Conservation (phyloP, 2,113 vertebrate genomes). For the Rhinichthys klamathensis region DNA sequence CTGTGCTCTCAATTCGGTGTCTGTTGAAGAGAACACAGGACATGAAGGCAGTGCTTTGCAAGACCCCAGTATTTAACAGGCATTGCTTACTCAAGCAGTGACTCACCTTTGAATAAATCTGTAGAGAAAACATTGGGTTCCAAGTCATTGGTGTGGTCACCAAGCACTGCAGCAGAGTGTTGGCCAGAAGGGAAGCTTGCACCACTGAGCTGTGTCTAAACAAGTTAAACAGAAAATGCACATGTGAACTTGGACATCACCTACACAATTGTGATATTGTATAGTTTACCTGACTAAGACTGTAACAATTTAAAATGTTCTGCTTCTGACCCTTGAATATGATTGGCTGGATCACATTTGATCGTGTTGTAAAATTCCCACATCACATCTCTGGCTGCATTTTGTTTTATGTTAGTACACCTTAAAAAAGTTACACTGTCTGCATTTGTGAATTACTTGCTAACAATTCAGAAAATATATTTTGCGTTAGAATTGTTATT, state of each 20-base stretch:
- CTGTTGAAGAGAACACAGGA: conserved; percentile 22
- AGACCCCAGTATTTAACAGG: background rate
- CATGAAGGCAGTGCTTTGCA: conserved; percentile 3
- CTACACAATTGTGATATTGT: conserved; percentile 5
- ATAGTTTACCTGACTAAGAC: background rate
- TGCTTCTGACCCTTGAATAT: no score
- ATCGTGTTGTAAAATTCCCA: no score
- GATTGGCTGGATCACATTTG: no score
- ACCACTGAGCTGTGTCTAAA: background rate
- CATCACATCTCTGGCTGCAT: no score
- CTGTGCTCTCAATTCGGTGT: background rate
- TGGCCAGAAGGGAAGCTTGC: background rate
- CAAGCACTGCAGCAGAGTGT: background rate
- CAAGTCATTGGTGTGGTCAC: background rate
- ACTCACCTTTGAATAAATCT: background rate
- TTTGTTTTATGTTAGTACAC: no score
- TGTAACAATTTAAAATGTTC: no score
- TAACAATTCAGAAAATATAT: no score
- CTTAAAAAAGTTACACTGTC: no score
- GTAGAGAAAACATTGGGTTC: background rate
- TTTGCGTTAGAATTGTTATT: no score
- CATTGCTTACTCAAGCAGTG: background rate
- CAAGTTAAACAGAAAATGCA: background rate
- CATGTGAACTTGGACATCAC: conserved; percentile 1
- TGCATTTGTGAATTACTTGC: no score